Evolutionary conservation across 2,113 vertebrate species (phyloP).

Genomic region (Clupea harengus): DNA sequence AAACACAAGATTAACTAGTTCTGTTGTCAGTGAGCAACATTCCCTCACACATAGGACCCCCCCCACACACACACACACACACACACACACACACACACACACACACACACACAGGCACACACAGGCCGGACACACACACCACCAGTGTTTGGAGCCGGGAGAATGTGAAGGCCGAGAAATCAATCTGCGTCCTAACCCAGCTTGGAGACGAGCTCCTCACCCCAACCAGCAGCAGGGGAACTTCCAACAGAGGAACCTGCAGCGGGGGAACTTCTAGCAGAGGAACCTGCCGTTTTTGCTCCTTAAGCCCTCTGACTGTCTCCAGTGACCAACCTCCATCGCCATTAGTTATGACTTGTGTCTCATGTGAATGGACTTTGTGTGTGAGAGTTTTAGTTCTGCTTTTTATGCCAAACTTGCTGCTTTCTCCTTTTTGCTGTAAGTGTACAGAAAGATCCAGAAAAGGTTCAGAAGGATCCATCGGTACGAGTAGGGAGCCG

Average conservation of each 20-base stretch:
- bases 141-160: neutral
- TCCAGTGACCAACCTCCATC: slow-evolving; percentile 62
- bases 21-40: too few species aligned
- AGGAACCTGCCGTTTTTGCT: neutral
- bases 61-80: neutral
- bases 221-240: neutral
- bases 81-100: neutral
- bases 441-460: slow-evolving; percentile 46
- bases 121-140: neutral
- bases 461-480: neutral
- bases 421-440: slow-evolving; percentile 73
- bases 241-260: neutral
- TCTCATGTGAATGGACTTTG: slow-evolving; percentile 44
- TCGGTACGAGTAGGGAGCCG: neutral
- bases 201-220: neutral
- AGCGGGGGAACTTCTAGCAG: too few species aligned
- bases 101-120: neutral
- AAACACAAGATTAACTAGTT: neutral
- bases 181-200: neutral
- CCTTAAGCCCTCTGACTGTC: slow-evolving; percentile 14
- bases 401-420: slow-evolving; percentile 73
- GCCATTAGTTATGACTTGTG: slow-evolving; percentile 48
- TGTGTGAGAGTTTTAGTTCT: slow-evolving; percentile 37
- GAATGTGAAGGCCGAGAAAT: too few species aligned
- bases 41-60: too few species aligned